A percentile compares a stretch with the other conserved stretches of the same genome.
Evolutionary conservation across 1,140 invertebrate species (phyloP).

Genomic region (Telenomus remus): DNA sequence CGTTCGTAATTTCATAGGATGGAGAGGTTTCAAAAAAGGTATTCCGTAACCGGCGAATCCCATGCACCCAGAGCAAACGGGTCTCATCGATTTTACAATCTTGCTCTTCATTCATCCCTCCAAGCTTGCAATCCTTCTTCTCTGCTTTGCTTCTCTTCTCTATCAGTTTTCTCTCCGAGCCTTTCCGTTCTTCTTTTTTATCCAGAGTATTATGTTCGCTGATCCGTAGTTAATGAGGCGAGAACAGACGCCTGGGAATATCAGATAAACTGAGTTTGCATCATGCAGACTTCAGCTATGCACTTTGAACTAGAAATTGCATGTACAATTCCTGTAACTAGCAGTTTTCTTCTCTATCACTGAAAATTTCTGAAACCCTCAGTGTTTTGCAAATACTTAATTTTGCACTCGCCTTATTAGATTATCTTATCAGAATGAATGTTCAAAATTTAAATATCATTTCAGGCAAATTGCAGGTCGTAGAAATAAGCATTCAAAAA

Average conservation of each 20-base stretch:
- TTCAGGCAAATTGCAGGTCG: no score
- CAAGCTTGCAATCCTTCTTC: conserved; percentile 60
- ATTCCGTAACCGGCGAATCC: conserved; percentile 44
- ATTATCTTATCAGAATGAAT: no score
- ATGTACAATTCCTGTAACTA: conserved; percentile 30
- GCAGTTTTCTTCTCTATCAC: no score
- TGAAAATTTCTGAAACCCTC: no score
- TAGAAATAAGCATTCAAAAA: no score
- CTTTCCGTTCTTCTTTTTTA: conserved; percentile 53
- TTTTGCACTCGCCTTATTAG: no score
- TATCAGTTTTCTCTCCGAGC: conserved; percentile 54
- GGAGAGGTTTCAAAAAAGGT: conserved; percentile 43
- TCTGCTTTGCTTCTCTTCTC: conserved; percentile 40
- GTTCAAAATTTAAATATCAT: no score
- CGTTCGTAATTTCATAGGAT: conserved; percentile 42
- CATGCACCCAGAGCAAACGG: conserved; percentile 50
- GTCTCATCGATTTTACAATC: conserved; percentile 69
- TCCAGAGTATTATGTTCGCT: conserved; percentile 61
- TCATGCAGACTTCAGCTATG: conserved; percentile 40
- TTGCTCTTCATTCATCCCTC: conserved; percentile 56
- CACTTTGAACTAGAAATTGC: conserved; percentile 40
- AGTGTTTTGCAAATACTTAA: not conserved
- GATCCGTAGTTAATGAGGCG: conserved; percentile 70
- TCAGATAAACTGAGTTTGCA: conserved; percentile 56
- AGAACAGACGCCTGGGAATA: conserved; percentile 62